A percentile compares a stretch with the other conserved stretches of the same genome.
Conservation (phyloP, 2,797 vertebrate species). For the Vultur gryphus region DNA sequence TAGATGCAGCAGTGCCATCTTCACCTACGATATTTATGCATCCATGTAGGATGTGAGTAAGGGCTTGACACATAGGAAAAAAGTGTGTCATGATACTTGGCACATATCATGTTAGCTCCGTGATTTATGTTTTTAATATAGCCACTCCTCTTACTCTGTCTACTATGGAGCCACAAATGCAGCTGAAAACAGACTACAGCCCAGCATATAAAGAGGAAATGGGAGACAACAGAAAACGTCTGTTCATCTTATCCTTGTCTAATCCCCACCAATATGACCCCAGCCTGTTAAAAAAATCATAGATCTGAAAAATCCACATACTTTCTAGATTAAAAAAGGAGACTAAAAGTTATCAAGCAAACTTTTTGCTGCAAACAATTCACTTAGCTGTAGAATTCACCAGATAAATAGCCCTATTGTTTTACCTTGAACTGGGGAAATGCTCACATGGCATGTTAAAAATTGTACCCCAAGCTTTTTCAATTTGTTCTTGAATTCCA, state of each 20-base stretch:
- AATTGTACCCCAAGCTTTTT: background rate
- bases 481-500: background rate
- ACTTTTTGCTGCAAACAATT: background rate
- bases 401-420: background rate
- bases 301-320: background rate
- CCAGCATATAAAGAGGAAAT: background rate
- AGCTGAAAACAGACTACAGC: background rate
- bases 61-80: background rate
- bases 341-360: background rate
- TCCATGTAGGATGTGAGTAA: background rate
- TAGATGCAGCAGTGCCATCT: background rate
- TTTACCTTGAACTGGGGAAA: background rate
- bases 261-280: background rate
- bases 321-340: background rate
- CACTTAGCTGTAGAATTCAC: background rate
- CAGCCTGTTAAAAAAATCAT: background rate
- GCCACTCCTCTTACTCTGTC: background rate
- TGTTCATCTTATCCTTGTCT: background rate
- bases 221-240: background rate
- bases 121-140: slow-evolving; percentile 39
- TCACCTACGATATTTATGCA: background rate
- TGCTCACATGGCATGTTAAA: background rate
- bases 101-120: background rate
- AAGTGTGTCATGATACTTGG: background rate
- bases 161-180: background rate